These are phyloP conservation scores for Coenonympha glycerion DNA, from an alignment of 2,888 invertebrate genomes.

Conservation along the genomic window DNA sequence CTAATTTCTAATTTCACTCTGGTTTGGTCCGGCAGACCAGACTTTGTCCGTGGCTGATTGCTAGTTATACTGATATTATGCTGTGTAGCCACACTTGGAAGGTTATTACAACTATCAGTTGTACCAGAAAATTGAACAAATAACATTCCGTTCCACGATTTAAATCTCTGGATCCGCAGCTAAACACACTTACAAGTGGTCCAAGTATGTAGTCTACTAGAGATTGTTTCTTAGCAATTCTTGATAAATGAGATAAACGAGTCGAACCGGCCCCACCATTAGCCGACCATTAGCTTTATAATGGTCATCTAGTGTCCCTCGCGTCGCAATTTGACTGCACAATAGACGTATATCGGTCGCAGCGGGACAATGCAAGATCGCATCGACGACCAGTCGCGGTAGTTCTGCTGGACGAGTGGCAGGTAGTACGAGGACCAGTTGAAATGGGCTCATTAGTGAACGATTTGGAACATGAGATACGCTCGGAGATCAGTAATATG, in stretches of 20 bases:
- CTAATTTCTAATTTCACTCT: too few species aligned
- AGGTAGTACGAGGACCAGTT: constrained; percentile 14
- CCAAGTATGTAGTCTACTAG: too few species aligned
- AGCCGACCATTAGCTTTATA: not conserved
- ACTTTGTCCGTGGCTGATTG: too few species aligned
- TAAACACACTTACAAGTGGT: too few species aligned
- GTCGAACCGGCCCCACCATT: not conserved
- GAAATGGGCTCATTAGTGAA: constrained; percentile 20
- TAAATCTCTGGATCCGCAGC: too few species aligned
- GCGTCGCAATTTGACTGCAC: constrained; percentile 19
- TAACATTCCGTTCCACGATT: too few species aligned
- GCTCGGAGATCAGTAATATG: constrained; percentile 14
- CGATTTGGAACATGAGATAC: constrained; percentile 23
- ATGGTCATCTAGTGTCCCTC: constrained; percentile 2
- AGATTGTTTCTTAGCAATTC: too few species aligned
- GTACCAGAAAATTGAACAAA: too few species aligned
- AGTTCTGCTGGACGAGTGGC: constrained; percentile 9
- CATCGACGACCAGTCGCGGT: constrained; percentile 6
- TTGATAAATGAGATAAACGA: constrained; percentile 1
- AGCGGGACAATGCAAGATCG: constrained; percentile 16
- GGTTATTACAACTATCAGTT: too few species aligned
- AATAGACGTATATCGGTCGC: constrained; percentile 9
- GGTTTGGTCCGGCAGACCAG: too few species aligned
- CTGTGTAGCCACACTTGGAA: too few species aligned
- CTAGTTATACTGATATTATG: too few species aligned